Evolutionary conservation across 2,113 vertebrate species (phyloP).

Genomic region (Garra rufa): DNA sequence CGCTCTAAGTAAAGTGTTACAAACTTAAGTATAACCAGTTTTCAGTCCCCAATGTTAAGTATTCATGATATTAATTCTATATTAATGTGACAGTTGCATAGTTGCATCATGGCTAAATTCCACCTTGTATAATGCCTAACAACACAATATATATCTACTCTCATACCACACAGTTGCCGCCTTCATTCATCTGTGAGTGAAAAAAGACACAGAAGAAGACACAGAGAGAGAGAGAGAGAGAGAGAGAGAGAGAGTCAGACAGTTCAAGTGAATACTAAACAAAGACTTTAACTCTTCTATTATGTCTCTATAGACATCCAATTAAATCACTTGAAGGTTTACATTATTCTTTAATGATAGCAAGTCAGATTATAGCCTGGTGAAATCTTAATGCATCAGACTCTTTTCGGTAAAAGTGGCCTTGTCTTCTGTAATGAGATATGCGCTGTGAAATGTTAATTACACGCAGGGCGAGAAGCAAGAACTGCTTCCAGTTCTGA

Average conservation of each 20-base stretch:
- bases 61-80: neutral
- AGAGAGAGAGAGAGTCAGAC: constrained; percentile 5
- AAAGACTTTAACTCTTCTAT: constrained; percentile 38
- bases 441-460: constrained; percentile 74
- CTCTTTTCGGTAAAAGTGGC: constrained; percentile 46
- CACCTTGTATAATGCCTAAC: neutral
- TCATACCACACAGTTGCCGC: constrained; percentile 17
- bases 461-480: constrained; percentile 65
- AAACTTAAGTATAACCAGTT: neutral
- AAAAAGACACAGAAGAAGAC: too few relatives aligned
- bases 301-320: constrained; percentile 42
- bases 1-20: neutral
- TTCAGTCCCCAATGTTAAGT: neutral
- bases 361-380: constrained; percentile 51
- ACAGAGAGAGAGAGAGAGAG: neutral
- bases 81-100: neutral
- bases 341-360: constrained; percentile 50
- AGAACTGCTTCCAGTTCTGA: constrained; percentile 68
- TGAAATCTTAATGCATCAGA: constrained; percentile 53
- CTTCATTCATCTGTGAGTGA: constrained; percentile 42
- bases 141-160: neutral
- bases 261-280: constrained; percentile 43
- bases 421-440: constrained; percentile 73
- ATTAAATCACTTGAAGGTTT: constrained; percentile 43
- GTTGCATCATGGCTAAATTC: neutral